A percentile compares a stretch with the other conserved stretches of the same genome.
These are phyloP conservation scores for Calyptommatus sinebrachiatus DNA, from an alignment of 2,113 vertebrate genomes.

Conservation along the genomic window DNA sequence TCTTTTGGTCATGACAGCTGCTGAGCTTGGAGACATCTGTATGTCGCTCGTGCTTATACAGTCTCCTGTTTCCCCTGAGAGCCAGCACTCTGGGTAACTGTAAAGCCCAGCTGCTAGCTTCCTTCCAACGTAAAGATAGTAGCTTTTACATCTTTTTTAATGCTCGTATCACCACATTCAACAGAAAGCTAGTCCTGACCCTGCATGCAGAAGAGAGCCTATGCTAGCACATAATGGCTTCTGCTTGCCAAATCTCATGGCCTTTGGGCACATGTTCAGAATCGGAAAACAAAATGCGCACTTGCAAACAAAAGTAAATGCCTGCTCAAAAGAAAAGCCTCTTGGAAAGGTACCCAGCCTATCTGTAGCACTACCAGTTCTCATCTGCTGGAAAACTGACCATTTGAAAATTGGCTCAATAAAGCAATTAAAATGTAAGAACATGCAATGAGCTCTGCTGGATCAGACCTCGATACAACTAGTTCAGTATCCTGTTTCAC, in stretches of 20 bases:
- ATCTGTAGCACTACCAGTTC: background rate
- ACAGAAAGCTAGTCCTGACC: background rate
- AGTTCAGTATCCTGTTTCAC: too few species aligned
- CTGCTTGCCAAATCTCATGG: background rate
- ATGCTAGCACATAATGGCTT: background rate
- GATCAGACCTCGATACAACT: too few species aligned
- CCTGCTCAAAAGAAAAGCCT: background rate
- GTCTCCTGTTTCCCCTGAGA: background rate
- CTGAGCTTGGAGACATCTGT: background rate
- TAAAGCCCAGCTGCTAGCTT: background rate
- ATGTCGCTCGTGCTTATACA: too few species aligned
- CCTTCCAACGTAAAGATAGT: background rate
- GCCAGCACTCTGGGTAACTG: background rate
- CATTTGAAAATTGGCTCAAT: background rate
- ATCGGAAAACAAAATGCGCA: background rate
- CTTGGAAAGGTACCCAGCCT: background rate
- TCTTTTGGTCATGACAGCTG: background rate
- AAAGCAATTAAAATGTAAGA: too few species aligned
- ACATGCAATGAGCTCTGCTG: too few species aligned
- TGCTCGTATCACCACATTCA: background rate
- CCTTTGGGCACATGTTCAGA: background rate
- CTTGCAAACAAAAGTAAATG: background rate
- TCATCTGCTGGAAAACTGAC: background rate
- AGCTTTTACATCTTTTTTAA: rapidly evolving
- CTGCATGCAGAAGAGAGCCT: background rate